These are phyloP conservation scores for Nipponia nippon DNA, from an alignment of 2,113 vertebrate genomes.

Conservation along the genomic window DNA sequence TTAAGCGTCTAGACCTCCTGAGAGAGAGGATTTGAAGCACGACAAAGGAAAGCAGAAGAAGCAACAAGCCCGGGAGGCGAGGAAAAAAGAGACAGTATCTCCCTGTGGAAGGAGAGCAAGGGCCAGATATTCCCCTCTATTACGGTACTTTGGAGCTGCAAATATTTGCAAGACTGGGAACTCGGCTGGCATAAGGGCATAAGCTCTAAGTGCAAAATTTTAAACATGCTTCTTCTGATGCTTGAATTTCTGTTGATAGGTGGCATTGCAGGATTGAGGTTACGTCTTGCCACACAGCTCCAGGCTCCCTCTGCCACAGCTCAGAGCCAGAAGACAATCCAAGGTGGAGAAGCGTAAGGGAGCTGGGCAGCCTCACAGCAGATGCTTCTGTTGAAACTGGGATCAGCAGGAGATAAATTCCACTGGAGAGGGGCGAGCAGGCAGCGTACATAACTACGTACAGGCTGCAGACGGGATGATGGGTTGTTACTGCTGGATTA, in stretches of 20 bases:
- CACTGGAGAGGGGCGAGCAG: accelerated
- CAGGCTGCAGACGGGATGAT: not conserved
- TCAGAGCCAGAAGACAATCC: not conserved
- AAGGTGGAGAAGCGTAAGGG: not conserved
- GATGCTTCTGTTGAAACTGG: not conserved
- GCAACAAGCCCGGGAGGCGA: not conserved
- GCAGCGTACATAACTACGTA: accelerated
- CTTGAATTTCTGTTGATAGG: not conserved
- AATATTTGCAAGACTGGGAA: not conserved
- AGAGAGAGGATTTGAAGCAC: not conserved
- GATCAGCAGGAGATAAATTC: not conserved
- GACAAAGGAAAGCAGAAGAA: not conserved
- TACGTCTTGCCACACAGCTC: not conserved
- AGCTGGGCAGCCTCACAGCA: not conserved
- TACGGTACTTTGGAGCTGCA: not conserved
- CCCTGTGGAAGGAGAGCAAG: not conserved
- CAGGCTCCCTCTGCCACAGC: not conserved
- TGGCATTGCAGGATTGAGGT: not conserved
- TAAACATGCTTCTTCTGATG: not conserved
- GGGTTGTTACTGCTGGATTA: not conserved
- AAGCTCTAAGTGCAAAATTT: not conserved
- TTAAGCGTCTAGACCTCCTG: not conserved
- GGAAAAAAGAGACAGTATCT: not conserved
- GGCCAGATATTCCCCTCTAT: not conserved
- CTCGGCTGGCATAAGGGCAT: not conserved